Base-by-base conservation (phyloP, 1,140 invertebrate genomes). In the Drosophila neocordata region DNA sequence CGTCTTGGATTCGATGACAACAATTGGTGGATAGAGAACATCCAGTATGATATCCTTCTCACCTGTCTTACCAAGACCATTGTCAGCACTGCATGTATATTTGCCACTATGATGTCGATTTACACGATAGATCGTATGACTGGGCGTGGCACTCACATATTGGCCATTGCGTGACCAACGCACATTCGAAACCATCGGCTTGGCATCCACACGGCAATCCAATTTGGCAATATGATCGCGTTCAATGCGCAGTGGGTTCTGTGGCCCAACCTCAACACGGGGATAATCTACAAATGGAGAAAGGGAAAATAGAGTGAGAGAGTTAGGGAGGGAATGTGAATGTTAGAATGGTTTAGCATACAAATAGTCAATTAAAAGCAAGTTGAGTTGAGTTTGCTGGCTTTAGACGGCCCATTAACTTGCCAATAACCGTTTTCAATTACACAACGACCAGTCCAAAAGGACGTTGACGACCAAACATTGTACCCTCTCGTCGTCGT, bases 31-130 rank as follows among this genome's bases (percentile, higher is more conserved):
- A 90, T 96, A 97, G 1, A 97, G 94, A 0, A 98, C 97, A 79
- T 98, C 97, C 11, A 98, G 89, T 2, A 93, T 92, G 1, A 98
- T 94, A 48, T 97, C 96, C 37, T 95, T 95, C 75, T 97, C 96
- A 0, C 96, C 96, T 0, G 93, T 93, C 70, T 93, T 95, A 0
- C 95, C 95, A 1, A 98, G 92, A 0, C 95, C 95, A 79, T 98
- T 98, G 81, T 98, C 96, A 2, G 97, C 97, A 22, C 94, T 94
- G 83, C 97, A 98, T 0, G 95, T 95, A 89, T 98, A 98, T 66
- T 95, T 95, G 2, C 97, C 97, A 1, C 96, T 95, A 82, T 98
- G 96, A 80, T 96, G 95, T 0, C 96, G 92, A 2, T 95, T 95
- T 3, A 97, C 96, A 22, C 94, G 93, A 35, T 95, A 94, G 20